Percentiles rank a stretch among this genome's conserved stretches.
Conservation (phyloP, 2,888 invertebrate genomes). For the Ommatoiulus sabulosus region DNA sequence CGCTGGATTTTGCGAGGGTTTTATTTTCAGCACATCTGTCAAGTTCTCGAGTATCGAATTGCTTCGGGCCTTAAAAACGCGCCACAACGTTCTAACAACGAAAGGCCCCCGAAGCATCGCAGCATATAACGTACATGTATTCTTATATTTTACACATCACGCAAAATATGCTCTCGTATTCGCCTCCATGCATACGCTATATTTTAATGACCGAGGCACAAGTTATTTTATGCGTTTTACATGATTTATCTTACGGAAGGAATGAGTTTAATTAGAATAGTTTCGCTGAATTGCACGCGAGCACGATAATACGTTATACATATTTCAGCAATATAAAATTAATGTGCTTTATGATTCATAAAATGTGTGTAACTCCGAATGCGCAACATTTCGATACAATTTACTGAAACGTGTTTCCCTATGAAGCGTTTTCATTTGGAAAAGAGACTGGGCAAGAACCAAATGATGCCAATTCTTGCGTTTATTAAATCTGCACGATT, state of each 20-base stretch:
- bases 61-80: not conserved
- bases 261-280: conserved; percentile 43
- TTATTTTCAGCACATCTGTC: no score
- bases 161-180: not conserved
- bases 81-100: not conserved
- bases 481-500: conserved; percentile 36
- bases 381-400: conserved; percentile 25
- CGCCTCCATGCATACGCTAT: not conserved
- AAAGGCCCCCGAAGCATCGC: not conserved
- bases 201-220: conserved; percentile 31
- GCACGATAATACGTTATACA: conserved; percentile 36
- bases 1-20: not conserved
- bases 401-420: not conserved
- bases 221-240: conserved; percentile 36
- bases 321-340: conserved; percentile 43
- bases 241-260: conserved; percentile 43
- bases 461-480: not conserved
- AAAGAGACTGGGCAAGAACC: conserved; percentile 4
- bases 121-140: not conserved
- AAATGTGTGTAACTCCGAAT: not conserved
- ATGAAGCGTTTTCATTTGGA: not conserved
- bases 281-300: conserved; percentile 24
- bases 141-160: not conserved
- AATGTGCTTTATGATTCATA: conserved; percentile 43
- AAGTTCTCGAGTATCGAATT: not conserved